Percentiles rank a stretch among this genome's conserved stretches.
Evolutionary conservation across 2,888 invertebrate genomes (phyloP).

Genomic region (Ophonus ardosiacus): DNA sequence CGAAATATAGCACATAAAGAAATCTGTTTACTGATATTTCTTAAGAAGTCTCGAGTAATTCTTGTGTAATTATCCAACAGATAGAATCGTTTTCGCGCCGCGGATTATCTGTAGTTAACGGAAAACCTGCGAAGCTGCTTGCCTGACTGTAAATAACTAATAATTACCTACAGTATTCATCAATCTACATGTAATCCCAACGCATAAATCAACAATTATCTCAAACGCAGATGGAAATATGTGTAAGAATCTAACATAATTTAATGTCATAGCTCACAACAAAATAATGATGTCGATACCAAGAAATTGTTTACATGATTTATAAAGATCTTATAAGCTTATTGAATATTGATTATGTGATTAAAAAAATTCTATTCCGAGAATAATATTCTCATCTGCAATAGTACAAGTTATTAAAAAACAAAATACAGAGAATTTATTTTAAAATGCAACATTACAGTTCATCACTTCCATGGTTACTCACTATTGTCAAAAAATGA

Average conservation of each 20-base stretch:
- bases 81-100: slow-evolving; percentile 41
- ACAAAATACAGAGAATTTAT: too few species aligned
- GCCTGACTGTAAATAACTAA: slow-evolving; percentile 51
- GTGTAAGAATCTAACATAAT: slow-evolving; percentile 16
- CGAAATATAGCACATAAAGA: neutral
- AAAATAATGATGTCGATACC: neutral
- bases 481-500: too few species aligned
- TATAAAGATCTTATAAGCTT: too few species aligned
- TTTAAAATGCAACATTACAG: too few species aligned
- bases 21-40: neutral
- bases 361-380: too few species aligned
- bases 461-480: too few species aligned
- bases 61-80: slow-evolving; percentile 14
- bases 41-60: neutral
- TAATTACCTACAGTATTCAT: slow-evolving; percentile 45
- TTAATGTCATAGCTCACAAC: slow-evolving; percentile 41
- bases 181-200: slow-evolving; percentile 23
- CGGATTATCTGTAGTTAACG: slow-evolving; percentile 40
- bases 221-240: slow-evolving; percentile 7
- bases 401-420: too few species aligned
- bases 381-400: too few species aligned
- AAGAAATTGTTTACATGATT: too few species aligned
- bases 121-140: slow-evolving; percentile 44
- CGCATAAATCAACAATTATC: slow-evolving; percentile 55
- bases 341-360: too few species aligned